These are phyloP conservation scores for Bombylius discolor DNA, from an alignment of 2,888 invertebrate species.

Conservation along the genomic window DNA sequence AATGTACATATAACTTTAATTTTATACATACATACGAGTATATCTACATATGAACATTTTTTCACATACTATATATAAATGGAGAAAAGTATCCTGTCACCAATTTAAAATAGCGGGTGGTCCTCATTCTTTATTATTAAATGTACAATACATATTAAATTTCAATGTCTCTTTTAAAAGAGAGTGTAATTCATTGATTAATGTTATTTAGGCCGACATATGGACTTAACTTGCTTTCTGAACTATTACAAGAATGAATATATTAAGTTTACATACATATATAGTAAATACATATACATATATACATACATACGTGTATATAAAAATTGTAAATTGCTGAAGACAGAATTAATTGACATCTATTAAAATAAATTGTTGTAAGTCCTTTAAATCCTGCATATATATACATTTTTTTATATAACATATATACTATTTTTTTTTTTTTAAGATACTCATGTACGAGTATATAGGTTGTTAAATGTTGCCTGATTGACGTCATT, in stretches of 20 bases:
- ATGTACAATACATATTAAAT: too few relatives aligned
- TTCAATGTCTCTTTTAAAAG: background rate
- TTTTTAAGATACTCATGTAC: background rate
- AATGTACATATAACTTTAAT: too few relatives aligned
- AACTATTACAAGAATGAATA: background rate
- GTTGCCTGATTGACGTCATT: background rate
- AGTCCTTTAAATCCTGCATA: background rate
- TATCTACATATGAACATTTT: too few relatives aligned
- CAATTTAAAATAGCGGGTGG: slow-evolving; percentile 1
- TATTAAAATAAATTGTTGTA: slow-evolving; percentile 7
- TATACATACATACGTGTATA: too few relatives aligned
- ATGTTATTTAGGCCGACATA: slow-evolving; percentile 4
- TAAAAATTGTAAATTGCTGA: background rate
- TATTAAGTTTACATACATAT: background rate
- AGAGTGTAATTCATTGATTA: slow-evolving; percentile 3
- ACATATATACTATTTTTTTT: background rate
- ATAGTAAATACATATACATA: background rate
- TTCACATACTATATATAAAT: too few relatives aligned
- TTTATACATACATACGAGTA: too few relatives aligned
- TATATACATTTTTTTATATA: background rate
- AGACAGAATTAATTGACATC: slow-evolving; percentile 5
- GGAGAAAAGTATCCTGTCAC: slow-evolving; percentile 1
- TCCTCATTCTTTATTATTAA: background rate
- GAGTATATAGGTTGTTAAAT: background rate
- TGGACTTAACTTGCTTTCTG: background rate